Base-by-base conservation (phyloP, 2,888 invertebrate genomes). In the Heteromurus nitidus region DNA sequence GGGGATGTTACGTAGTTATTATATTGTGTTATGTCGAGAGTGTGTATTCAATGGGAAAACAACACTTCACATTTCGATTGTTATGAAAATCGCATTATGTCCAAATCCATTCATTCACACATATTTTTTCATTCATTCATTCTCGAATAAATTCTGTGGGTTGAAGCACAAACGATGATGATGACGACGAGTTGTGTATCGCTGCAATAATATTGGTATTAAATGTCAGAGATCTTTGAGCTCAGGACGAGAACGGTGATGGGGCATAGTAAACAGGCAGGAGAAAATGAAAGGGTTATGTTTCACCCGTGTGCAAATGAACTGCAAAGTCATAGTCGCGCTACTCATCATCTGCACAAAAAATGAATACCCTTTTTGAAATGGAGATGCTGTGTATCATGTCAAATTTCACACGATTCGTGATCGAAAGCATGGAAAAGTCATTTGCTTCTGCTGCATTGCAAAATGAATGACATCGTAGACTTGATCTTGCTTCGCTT, bases 191-290 rank as follows among this genome's bases (percentile, higher is more conserved):
- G n/a, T n/a, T n/a, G n/a, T n/a, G n/a, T n/a, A n/a, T n/a, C n/a
- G n/a, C n/a, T 44, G 53, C 53, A 62, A 62, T 55, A 75, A 31
- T 76, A 76, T 76, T 76, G 68, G 68, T 76, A 76, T 76, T 68
- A 68, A 60, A 58, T 76, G 76, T 76, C 68, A 68, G 16, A 1
- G 24, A 30, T 53, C 55, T 58, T 11, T 28, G 13, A 58, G n/a
- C n/a, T 26, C 26, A 24, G 26, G 13, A 1, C 67, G 28, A 26
- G 9, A 13, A 26, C 16, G 26, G 44, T 76, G 67, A 75, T 42
- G 31, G 36, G n/a, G n/a, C 18, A 18, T n/a, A 50, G 2, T 1
- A n/a, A 9, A 50, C 22, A 18, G 18, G 50, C 7, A 62, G 20
- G 3, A 62, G 20, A 62, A 31, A 62, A 36, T 36, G 36, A 5